Base-by-base conservation (phyloP, 2,113 vertebrate genomes). In the Leucopsar rothschildi region DNA sequence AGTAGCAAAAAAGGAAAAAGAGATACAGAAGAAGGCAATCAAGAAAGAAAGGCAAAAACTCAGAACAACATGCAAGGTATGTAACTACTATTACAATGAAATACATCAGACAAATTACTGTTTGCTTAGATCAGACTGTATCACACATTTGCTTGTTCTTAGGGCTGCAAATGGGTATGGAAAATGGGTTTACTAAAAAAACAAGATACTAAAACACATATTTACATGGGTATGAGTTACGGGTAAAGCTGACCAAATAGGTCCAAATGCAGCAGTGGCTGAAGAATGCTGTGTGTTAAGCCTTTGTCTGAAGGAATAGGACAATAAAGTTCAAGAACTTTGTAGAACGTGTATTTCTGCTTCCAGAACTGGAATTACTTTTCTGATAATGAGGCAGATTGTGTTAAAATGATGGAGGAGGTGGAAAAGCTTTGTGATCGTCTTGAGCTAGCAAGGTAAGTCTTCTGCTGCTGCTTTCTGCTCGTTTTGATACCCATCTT, bases 41-140 rank as follows among this genome's bases (percentile, higher is more conserved):
- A 99, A 99, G 96, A 99, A 99, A 91, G 99, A 99, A 98, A 98
- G 99, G 71, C 99, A 99, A 96, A 99, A 99, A 97, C 98, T 99
- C 95, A 98, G 99, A 96, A 99, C 98, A 7, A 98, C 98, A 11
- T 99, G 99, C 98, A 99, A 99, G 99, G 99, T 99, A 93, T 9
- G 42, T 96, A 56, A 65, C 50, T 82, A 7, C 79, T 66, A 49
- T 31, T 68, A 31, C 24, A 85, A 23, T 65, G 45, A 90, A 87
- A 91, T 70, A 53, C 2, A 0, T 56, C 42, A 69, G 63, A 82
- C 81, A 92, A 91, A 60, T 75, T 13, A 9, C 15, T 40, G 42
- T 66, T 47, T 80, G 37, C 42, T 90, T 86, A 66, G 56, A 73
- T 82, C 55, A 61, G 39, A 33, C 31, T 1, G 4, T 37, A 1